Percentiles rank a stretch among this genome's conserved stretches.
Evolutionary conservation across 2,888 invertebrate species (phyloP).

Genomic region (Lithophane leautieri): DNA sequence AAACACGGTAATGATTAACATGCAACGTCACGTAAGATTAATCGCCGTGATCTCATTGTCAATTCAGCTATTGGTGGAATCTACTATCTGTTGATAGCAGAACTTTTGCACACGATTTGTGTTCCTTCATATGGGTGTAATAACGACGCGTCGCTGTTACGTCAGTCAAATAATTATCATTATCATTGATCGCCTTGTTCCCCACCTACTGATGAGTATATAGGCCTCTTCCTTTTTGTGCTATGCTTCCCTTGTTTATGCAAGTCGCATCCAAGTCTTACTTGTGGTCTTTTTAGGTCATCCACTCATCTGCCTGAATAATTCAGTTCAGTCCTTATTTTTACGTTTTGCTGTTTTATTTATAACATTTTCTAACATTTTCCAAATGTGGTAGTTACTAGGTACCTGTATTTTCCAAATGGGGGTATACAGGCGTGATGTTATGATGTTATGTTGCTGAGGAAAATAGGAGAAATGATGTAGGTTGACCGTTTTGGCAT

Average conservation of each 20-base stretch:
- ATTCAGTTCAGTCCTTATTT: background rate
- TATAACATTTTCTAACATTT: background rate
- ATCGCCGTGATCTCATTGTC: constrained; percentile 16
- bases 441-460: background rate
- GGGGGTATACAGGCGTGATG: background rate
- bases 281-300: background rate
- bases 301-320: background rate
- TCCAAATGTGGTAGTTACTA: background rate
- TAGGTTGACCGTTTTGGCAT: no score
- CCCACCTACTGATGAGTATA: background rate
- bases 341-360: no score
- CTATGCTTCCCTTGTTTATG: background rate
- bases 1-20: constrained; percentile 15
- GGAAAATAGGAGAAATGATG: background rate
- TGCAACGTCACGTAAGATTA: background rate
- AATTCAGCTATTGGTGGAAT: background rate
- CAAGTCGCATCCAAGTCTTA: background rate
- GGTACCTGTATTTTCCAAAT: background rate
- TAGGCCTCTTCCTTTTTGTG: background rate
- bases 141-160: background rate
- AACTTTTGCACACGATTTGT: constrained; percentile 43
- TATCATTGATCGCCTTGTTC: background rate
- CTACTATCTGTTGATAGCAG: constrained; percentile 25
- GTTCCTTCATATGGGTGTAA: background rate
- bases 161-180: background rate